Evolutionary conservation across 2,797 vertebrate genomes (phyloP).

Genomic region (Anas acuta): DNA sequence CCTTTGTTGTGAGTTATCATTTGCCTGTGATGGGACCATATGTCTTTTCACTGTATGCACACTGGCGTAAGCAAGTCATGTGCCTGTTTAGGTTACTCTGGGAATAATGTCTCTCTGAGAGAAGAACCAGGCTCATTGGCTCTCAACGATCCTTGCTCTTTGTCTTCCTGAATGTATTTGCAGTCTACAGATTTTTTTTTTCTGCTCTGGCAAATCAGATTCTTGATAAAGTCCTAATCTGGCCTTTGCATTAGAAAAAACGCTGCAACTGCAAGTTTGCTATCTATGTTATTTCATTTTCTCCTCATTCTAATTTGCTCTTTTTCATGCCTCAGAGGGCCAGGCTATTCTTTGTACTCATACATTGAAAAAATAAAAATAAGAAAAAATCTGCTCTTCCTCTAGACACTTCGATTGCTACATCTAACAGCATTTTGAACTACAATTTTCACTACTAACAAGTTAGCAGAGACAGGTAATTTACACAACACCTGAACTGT

Average conservation of each 20-base stretch:
- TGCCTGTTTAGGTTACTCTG: not conserved
- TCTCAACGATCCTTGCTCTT: not conserved
- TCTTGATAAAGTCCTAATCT: slow-evolving; percentile 35
- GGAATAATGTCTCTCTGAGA: not conserved
- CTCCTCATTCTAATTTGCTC: slow-evolving; percentile 53
- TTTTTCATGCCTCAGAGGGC: slow-evolving; percentile 45
- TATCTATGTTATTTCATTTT: slow-evolving; percentile 32
- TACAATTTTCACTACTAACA: not conserved
- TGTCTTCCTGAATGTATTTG: not conserved
- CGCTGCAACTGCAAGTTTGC: not conserved
- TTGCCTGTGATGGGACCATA: not conserved
- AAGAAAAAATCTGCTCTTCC: not conserved
- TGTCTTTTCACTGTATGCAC: not conserved
- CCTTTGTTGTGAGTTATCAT: not conserved
- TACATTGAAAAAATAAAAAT: not conserved
- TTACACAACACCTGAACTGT: not conserved
- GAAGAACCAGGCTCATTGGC: not conserved
- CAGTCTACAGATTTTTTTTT: not conserved
- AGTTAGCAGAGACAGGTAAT: not conserved
- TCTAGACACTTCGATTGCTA: not conserved
- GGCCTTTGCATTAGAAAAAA: slow-evolving; percentile 20
- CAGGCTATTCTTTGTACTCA: not conserved
- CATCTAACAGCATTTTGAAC: not conserved
- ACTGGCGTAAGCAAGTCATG: not conserved
- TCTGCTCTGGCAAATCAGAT: slow-evolving; percentile 39